A percentile compares a stretch with the other conserved stretches of the same genome.
phyloP scores from a whole-genome alignment of 2,888 invertebrate species.

The Darwinula stevensoni region DNA sequence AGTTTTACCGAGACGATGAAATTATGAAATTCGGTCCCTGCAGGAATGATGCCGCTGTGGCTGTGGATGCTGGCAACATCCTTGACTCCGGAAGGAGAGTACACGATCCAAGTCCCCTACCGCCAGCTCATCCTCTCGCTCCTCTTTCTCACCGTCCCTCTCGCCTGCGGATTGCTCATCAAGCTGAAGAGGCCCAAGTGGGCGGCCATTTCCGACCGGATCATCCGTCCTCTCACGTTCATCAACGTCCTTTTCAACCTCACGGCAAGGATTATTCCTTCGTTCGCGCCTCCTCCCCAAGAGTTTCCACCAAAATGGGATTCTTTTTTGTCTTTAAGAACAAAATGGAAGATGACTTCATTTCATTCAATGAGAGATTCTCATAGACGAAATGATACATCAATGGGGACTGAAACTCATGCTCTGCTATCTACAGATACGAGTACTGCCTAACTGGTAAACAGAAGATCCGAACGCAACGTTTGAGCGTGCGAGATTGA shows the following conservation, averaged over 20 bases:
- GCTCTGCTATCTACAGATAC: too few species aligned
- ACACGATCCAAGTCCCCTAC: constrained; percentile 17
- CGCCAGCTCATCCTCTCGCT: constrained; percentile 17
- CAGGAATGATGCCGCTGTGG: constrained; percentile 23
- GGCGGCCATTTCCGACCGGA: constrained; percentile 14
- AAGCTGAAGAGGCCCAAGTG: constrained; percentile 12
- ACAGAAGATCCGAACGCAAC: too few species aligned
- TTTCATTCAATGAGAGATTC: too few species aligned
- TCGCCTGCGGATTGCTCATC: constrained; percentile 18
- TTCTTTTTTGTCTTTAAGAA: too few species aligned
- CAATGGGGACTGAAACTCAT: too few species aligned
- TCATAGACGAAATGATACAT: too few species aligned
- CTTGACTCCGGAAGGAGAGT: constrained; percentile 11
- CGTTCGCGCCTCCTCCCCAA: too few species aligned
- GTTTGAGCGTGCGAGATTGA: too few species aligned
- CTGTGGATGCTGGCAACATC: constrained; percentile 18
- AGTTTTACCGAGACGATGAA: background rate
- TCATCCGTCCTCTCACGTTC: constrained; percentile 16
- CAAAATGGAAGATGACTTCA: too few species aligned
- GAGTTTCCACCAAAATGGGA: too few species aligned
- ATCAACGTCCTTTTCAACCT: constrained; percentile 18
- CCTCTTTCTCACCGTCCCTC: constrained; percentile 17
- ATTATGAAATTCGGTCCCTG: constrained; percentile 8
- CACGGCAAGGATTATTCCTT: constrained; percentile 16
- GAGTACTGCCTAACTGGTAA: too few species aligned